A percentile compares a stretch with the other conserved stretches of the same genome.
Evolutionary conservation across 2,113 vertebrate genomes (phyloP).

Genomic region (Thymallus thymallus): DNA sequence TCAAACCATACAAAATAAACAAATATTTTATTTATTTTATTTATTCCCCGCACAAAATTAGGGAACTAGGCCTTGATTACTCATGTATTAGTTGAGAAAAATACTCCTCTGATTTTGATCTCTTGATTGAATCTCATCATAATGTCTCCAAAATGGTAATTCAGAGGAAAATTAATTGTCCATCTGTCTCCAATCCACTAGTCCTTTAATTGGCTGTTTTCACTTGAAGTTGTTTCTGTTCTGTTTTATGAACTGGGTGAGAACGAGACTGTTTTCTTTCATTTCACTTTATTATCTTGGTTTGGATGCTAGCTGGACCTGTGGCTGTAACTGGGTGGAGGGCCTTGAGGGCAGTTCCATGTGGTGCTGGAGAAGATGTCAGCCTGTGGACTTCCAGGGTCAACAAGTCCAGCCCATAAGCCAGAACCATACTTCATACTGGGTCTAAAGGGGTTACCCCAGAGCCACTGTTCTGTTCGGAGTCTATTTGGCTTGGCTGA

Average conservation of each 20-base stretch:
- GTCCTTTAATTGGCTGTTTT: slow-evolving; percentile 30
- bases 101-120: slow-evolving; percentile 19
- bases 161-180: slow-evolving; percentile 35
- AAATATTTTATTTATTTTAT: too few species aligned
- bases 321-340: neutral
- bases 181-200: slow-evolving; percentile 36
- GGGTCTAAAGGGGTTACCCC: slow-evolving; percentile 49
- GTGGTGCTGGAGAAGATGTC: slow-evolving; percentile 37
- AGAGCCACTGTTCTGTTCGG: slow-evolving; percentile 30
- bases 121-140: slow-evolving; percentile 29
- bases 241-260: slow-evolving; percentile 44
- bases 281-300: slow-evolving; percentile 30
- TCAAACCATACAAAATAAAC: too few species aligned
- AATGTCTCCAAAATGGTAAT: slow-evolving; percentile 16
- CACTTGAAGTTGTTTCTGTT: slow-evolving; percentile 20
- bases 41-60: too few species aligned
- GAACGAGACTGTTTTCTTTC: slow-evolving; percentile 33
- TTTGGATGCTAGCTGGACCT: slow-evolving; percentile 10
- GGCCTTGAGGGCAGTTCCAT: slow-evolving; percentile 5
- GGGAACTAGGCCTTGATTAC: too few species aligned
- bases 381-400: slow-evolving; percentile 10
- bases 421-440: slow-evolving; percentile 40
- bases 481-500: slow-evolving; percentile 69
- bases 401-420: slow-evolving; percentile 16
- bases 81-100: neutral